Base-by-base conservation (phyloP, 2,888 invertebrate species). In the Drosophila atripex region DNA sequence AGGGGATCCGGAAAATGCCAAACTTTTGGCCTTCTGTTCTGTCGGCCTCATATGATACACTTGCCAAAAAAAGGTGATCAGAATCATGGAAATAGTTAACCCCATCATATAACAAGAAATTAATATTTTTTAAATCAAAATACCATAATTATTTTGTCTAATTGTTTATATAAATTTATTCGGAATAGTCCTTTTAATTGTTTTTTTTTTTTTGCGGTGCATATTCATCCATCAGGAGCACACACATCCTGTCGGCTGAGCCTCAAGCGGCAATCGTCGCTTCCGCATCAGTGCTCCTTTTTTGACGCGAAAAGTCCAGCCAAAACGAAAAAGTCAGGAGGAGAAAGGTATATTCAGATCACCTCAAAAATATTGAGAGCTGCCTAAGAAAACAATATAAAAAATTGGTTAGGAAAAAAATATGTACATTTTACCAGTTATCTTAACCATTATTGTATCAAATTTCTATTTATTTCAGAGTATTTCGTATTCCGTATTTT, bases 221-320 rank as follows among this genome's bases (percentile, higher is more conserved):
- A 47, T 16, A 39, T 51, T 50, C 49, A 53, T 52, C 68, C 46
- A 32, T 51, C 53, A 39, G 28, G 23, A 32, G 52, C 39, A 59
- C 43, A 57, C 50, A 32, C 54, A 57, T 56, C 57, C 73, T 64
- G 39, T 47, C 52, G 57, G 50, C 35, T 43, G 52, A 58, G 57
- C 51, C 54, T 65, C 39, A 45, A 75, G 70, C 80, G 86, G 76
- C 88, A 89, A 89, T 89, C 89, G 88, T 80, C 75, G 82, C 77
- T 89, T 89, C 88, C 89, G 78, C 89, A 88, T 83, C 85, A 85
- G 71, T 89, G 87, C 83, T 76, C 75, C 77, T 79, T 82, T 86
- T 88, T 77, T 71, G 73, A 70, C 52, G 66, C 60, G 52, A 69
- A 56, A 51, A 47, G n/a, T 46, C 35, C 41, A 57, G 49, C 60